Evolutionary conservation across 2,888 invertebrate species (phyloP).

Genomic region (Sturmia bella): DNA sequence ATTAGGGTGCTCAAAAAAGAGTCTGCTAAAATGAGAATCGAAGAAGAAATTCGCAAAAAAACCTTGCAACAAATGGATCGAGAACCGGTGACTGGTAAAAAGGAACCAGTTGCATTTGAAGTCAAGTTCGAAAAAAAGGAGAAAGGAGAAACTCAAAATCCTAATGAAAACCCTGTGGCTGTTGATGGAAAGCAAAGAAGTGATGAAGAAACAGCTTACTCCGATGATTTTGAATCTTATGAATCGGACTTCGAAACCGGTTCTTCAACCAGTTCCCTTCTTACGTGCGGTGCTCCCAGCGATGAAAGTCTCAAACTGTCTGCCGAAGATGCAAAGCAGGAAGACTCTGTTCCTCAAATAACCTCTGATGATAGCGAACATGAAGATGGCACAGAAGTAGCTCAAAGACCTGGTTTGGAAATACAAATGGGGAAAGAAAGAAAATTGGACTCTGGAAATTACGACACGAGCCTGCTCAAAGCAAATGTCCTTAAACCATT

Average conservation of each 20-base stretch:
- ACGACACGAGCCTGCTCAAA: slow-evolving; percentile 81
- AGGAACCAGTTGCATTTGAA: slow-evolving; percentile 79
- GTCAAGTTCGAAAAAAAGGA: slow-evolving; percentile 76
- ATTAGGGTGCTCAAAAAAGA: slow-evolving; percentile 76
- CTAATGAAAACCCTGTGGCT: neutral
- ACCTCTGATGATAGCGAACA: slow-evolving; percentile 65
- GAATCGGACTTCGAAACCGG: slow-evolving; percentile 84
- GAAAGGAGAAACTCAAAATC: slow-evolving; percentile 65
- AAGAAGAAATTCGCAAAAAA: slow-evolving; percentile 66
- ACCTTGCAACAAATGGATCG: slow-evolving; percentile 1
- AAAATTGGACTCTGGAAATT: slow-evolving; percentile 85
- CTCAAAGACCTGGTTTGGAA: slow-evolving; percentile 78
- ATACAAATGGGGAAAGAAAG: slow-evolving; percentile 81
- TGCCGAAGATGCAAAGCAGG: slow-evolving; percentile 23
- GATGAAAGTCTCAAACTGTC: slow-evolving; percentile 32
- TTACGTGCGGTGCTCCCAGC: slow-evolving; percentile 54
- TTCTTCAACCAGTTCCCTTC: slow-evolving; percentile 68
- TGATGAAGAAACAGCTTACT: slow-evolving; percentile 78
- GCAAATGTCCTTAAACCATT: slow-evolving; percentile 54
- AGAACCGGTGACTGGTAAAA: slow-evolving; percentile 43
- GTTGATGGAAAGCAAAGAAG: neutral
- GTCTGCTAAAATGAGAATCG: slow-evolving; percentile 73
- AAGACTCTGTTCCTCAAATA: slow-evolving; percentile 11
- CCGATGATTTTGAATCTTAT: slow-evolving; percentile 84
- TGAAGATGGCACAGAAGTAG: slow-evolving; percentile 77